Evolutionary conservation across 1,140 invertebrate genomes (phyloP).

Genomic region (Araneus ventricosus): DNA sequence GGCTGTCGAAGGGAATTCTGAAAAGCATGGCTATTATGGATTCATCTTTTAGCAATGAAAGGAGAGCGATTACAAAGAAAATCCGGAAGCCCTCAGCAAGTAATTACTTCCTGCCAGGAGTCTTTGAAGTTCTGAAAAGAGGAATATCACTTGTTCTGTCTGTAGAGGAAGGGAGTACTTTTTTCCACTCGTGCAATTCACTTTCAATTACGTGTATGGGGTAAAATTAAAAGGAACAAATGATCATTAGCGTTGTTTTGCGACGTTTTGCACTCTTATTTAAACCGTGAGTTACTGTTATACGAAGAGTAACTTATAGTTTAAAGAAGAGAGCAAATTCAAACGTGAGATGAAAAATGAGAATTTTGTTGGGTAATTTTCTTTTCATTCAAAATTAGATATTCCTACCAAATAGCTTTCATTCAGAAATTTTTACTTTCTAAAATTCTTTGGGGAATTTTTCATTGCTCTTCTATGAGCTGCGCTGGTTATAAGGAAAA

Average conservation of each 20-base stretch:
- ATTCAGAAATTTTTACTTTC: too few species aligned
- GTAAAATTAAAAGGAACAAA: slow-evolving; percentile 31
- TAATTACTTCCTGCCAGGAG: slow-evolving; percentile 25
- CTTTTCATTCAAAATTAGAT: background rate
- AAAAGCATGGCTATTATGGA: slow-evolving; percentile 11
- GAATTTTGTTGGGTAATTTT: background rate
- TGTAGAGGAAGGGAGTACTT: background rate
- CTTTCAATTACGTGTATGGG: background rate
- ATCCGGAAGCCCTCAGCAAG: slow-evolving; percentile 7
- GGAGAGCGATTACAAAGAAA: slow-evolving; percentile 30
- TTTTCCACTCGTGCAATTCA: slow-evolving; percentile 1
- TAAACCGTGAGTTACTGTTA: background rate
- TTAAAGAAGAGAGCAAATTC: background rate
- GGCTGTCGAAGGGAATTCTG: background rate
- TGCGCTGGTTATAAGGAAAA: too few species aligned
- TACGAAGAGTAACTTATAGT: background rate
- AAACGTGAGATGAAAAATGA: background rate
- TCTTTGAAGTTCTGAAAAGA: slow-evolving; percentile 37
- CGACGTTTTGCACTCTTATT: background rate
- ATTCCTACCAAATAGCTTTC: background rate
- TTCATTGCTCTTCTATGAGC: too few species aligned
- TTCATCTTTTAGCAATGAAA: slow-evolving; percentile 27
- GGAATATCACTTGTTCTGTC: background rate
- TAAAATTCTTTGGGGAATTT: too few species aligned
- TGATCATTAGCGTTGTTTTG: slow-evolving; percentile 22